Evolutionary conservation across 2,113 vertebrate species (phyloP).

Genomic region (Archilochus colubris): DNA sequence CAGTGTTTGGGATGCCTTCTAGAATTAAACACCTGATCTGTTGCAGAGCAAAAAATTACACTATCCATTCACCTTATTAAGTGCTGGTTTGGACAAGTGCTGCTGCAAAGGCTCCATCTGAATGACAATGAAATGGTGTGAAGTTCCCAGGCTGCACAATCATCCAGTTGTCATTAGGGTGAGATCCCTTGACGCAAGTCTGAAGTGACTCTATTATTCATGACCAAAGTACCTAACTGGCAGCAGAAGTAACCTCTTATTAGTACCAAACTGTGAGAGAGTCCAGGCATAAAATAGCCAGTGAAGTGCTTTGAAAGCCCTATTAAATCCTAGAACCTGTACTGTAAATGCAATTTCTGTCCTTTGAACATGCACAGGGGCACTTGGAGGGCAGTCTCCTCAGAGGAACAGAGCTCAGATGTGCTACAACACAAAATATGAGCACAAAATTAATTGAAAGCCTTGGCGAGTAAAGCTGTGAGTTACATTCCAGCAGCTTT

Average conservation of each 20-base stretch:
- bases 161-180: background rate
- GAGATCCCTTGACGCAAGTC: background rate
- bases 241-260: background rate
- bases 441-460: rapidly evolving
- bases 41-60: background rate
- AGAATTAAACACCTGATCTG: background rate
- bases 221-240: background rate
- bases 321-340: background rate
- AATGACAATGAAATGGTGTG: background rate
- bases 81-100: background rate
- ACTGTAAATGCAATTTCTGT: background rate
- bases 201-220: background rate
- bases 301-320: background rate
- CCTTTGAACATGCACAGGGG: background rate
- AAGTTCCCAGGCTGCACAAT: background rate
- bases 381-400: background rate
- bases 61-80: background rate
- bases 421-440: rapidly evolving
- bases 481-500: background rate
- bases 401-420: background rate
- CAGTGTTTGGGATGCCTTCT: background rate
- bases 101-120: background rate
- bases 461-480: background rate
- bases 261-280: background rate
- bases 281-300: background rate